A percentile compares a stretch with the other conserved stretches of the same genome.
These are phyloP conservation scores for Poecilobothrus nobilitatus DNA, from an alignment of 2,888 invertebrate genomes.

Conservation along the genomic window DNA sequence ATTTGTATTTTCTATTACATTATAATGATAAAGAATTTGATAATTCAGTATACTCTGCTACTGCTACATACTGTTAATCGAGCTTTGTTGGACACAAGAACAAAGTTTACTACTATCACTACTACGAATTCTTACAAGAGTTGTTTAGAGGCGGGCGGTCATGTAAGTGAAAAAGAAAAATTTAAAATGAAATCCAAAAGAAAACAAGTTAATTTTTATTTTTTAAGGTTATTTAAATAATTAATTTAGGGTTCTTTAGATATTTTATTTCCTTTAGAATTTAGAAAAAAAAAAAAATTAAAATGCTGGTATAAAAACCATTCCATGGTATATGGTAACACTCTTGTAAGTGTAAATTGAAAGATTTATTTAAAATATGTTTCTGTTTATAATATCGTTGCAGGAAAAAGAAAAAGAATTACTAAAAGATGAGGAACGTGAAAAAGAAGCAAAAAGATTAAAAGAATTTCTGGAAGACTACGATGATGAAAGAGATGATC, in stretches of 20 bases:
- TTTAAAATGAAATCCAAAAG: neutral
- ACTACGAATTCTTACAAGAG: neutral
- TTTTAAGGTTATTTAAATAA: neutral
- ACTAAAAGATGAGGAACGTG: slow-evolving; percentile 75
- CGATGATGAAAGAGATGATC: slow-evolving; percentile 94
- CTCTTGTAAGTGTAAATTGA: neutral
- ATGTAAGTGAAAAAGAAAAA: slow-evolving; percentile 3
- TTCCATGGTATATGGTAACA: neutral
- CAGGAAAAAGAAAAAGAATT: slow-evolving; percentile 72
- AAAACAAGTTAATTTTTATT: neutral
- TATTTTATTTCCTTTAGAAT: slow-evolving; percentile 1
- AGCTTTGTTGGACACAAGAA: slow-evolving; percentile 6
- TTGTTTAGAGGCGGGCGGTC: neutral
- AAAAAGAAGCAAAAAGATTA: slow-evolving; percentile 84
- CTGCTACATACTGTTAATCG: neutral
- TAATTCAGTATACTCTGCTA: neutral
- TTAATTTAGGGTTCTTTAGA: neutral
- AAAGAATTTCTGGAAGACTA: slow-evolving; percentile 99
- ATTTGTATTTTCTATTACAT: neutral
- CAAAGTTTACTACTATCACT: neutral
- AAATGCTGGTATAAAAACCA: neutral
- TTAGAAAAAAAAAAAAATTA: neutral
- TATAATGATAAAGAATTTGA: neutral
- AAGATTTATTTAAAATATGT: neutral
- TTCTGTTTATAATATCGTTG: slow-evolving; percentile 10